Evolutionary conservation across 2,888 invertebrate species (phyloP).

Genomic region (Cylloceria caligata): DNA sequence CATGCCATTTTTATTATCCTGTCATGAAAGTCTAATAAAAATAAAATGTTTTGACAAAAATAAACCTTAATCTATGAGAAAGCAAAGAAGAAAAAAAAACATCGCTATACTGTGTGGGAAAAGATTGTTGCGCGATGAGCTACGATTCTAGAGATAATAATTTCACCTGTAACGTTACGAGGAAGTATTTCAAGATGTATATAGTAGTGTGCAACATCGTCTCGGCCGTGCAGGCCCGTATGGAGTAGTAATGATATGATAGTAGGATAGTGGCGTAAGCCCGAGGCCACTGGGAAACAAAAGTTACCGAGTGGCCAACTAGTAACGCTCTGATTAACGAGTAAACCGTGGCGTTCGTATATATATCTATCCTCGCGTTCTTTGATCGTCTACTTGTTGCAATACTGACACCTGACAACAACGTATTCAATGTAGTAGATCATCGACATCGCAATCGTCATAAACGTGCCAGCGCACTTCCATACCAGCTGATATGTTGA

Average conservation of each 20-base stretch:
- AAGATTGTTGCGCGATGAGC: slow-evolving; percentile 14
- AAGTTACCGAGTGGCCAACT: slow-evolving; percentile 75
- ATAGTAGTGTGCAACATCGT: background rate
- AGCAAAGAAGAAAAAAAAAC: slow-evolving; percentile 68
- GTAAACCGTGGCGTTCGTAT: slow-evolving; percentile 67
- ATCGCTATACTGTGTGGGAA: slow-evolving; percentile 23
- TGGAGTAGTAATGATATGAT: slow-evolving; percentile 13
- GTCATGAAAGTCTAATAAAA: too few species aligned
- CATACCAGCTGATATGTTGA: background rate
- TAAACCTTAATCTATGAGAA: too few species aligned
- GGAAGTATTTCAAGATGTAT: background rate
- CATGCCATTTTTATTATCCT: too few species aligned
- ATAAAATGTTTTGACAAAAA: too few species aligned
- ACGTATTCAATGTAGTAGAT: background rate
- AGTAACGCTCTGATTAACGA: slow-evolving; percentile 82
- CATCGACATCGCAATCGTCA: background rate
- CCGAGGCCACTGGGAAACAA: slow-evolving; percentile 64
- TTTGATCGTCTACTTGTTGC: slow-evolving; percentile 51
- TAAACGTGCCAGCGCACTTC: too few species aligned
- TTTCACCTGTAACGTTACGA: slow-evolving; percentile 5
- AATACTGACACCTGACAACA: slow-evolving; percentile 24
- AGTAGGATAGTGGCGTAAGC: slow-evolving; percentile 59
- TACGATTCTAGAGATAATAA: slow-evolving; percentile 2
- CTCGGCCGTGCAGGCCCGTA: slow-evolving; percentile 1
- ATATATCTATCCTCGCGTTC: slow-evolving; percentile 48